phyloP scores from a whole-genome alignment of 2,113 vertebrate genomes.

The Clarias gariepinus region DNA sequence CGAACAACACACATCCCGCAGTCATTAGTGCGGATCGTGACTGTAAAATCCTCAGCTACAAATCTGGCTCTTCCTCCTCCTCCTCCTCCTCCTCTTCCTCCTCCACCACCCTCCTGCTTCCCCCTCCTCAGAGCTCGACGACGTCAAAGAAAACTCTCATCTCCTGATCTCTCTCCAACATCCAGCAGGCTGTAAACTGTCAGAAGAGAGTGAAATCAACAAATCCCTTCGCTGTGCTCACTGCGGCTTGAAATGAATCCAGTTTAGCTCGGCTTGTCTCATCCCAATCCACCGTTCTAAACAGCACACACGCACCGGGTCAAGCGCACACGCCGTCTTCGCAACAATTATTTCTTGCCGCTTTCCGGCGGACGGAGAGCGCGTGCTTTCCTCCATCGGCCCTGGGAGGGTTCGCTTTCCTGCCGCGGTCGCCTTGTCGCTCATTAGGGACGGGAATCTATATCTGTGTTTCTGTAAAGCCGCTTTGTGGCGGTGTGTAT shows the following conservation, averaged over 20 bases:
- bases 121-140: conserved; percentile 49
- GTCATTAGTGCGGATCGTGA: neutral
- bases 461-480: neutral
- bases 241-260: conserved; percentile 48
- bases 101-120: conserved; percentile 21
- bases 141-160: conserved; percentile 52
- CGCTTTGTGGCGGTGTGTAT: neutral
- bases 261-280: conserved; percentile 32
- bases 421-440: neutral
- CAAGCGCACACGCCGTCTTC: neutral
- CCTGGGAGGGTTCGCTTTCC: too few species aligned
- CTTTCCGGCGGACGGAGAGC: neutral
- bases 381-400: neutral
- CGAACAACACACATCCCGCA: neutral
- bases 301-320: neutral
- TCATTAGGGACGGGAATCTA: neutral
- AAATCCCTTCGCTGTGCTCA: conserved; percentile 49
- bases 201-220: conserved; percentile 66
- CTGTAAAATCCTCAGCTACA: conserved; percentile 13
- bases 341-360: neutral
- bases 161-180: conserved; percentile 57
- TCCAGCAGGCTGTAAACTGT: conserved; percentile 55
- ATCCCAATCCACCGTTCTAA: conserved; percentile 20
- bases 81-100: neutral
- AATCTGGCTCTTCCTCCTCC: neutral